Evolutionary conservation across 1,140 invertebrate species (phyloP).

Genomic region (Meloidogyne hapla): DNA sequence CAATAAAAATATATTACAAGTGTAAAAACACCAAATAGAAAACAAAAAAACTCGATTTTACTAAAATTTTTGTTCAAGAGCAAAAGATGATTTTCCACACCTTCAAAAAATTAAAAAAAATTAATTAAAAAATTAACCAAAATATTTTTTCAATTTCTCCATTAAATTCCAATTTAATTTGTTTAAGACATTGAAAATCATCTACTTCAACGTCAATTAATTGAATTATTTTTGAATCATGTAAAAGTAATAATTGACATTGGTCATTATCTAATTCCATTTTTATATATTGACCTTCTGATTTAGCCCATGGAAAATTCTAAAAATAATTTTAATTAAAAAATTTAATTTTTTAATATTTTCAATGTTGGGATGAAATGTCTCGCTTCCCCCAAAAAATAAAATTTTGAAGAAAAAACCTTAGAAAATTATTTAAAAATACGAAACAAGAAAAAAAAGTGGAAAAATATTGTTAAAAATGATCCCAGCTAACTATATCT

Average conservation of each 20-base stretch:
- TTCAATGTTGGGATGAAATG: too few species aligned
- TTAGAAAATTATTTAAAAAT: too few species aligned
- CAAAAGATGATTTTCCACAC: constrained; percentile 29
- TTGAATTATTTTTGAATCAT: constrained; percentile 35
- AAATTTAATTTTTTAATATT: background rate
- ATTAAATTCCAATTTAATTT: constrained; percentile 9
- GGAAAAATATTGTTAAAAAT: too few species aligned
- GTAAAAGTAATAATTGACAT: constrained; percentile 29
- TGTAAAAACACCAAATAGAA: too few species aligned
- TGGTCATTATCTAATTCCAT: constrained; percentile 22
- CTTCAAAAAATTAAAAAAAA: background rate
- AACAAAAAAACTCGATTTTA: background rate
- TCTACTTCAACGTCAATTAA: constrained; percentile 17
- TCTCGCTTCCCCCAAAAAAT: too few species aligned
- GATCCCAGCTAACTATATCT: too few species aligned
- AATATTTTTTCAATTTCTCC: constrained; percentile 8
- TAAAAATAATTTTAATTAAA: constrained; percentile 19
- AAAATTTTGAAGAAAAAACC: too few species aligned
- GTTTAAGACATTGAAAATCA: constrained; percentile 20
- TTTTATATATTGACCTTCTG: constrained; percentile 27
- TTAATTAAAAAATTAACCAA: background rate
- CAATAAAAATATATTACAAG: too few species aligned
- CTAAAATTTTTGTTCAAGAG: background rate
- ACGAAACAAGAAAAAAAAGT: too few species aligned
- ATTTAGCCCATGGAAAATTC: constrained; percentile 29